These are phyloP conservation scores for Blastobasis adustella DNA, from an alignment of 2,888 invertebrate species.

Conservation along the genomic window DNA sequence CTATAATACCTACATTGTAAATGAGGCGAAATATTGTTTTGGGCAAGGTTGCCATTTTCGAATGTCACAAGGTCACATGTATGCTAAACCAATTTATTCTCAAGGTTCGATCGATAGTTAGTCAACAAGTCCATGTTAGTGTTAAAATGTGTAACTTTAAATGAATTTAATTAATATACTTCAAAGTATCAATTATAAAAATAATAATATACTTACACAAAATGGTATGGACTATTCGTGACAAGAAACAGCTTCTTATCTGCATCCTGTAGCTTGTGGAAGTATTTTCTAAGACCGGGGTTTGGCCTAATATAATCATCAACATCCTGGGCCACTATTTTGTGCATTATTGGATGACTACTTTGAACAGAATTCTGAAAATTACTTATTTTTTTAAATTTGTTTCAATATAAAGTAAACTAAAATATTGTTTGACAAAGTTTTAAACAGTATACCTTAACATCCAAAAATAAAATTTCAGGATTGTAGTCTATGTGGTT, in stretches of 20 bases:
- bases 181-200: background rate
- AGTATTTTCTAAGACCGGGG: constrained; percentile 81
- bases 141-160: too few relatives aligned
- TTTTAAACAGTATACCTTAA: constrained; percentile 77
- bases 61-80: too few relatives aligned
- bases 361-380: constrained; percentile 89
- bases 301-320: constrained; percentile 87
- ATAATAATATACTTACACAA: constrained; percentile 83
- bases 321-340: constrained; percentile 87
- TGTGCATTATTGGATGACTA: constrained; percentile 93
- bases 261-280: constrained; percentile 81
- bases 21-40: too few relatives aligned
- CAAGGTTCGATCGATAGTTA: too few relatives aligned
- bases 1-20: too few relatives aligned
- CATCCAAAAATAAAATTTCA: constrained; percentile 95
- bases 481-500: constrained; percentile 96
- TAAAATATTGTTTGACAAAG: background rate
- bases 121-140: too few relatives aligned
- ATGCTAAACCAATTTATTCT: too few relatives aligned
- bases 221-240: constrained; percentile 96
- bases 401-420: background rate
- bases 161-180: too few relatives aligned
- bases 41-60: too few relatives aligned
- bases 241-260: constrained; percentile 95
- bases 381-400: too few relatives aligned